phyloP scores from a whole-genome alignment of 2,797 vertebrate species.

The Lates japonicus region DNA sequence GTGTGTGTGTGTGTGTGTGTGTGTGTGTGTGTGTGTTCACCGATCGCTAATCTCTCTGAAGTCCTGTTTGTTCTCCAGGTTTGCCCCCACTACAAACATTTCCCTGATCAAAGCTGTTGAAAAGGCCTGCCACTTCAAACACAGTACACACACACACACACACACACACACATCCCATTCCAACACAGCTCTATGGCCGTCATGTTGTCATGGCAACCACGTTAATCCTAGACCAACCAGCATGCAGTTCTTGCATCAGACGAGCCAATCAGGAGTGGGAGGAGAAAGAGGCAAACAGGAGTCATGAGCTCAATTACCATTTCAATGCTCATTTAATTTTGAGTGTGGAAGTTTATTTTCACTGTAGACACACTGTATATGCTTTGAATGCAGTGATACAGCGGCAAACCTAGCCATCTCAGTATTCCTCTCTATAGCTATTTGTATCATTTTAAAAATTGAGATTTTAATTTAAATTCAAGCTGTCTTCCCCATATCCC shows the following conservation, averaged over 20 bases:
- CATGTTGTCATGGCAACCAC: conserved; percentile 84
- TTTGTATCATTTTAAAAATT: conserved; percentile 14
- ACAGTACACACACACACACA: conserved; percentile 57
- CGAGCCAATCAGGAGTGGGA: conserved; percentile 72
- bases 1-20: conserved; percentile 24
- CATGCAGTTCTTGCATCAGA: conserved; percentile 71
- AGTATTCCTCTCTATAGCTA: conserved; percentile 14
- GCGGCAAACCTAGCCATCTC: not conserved
- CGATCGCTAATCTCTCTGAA: conserved; percentile 87
- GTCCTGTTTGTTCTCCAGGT: conserved; percentile 89
- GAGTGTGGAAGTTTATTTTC: conserved; percentile 29
- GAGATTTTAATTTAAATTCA: conserved; percentile 53
- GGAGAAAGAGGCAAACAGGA: conserved; percentile 47
- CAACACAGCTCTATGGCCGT: conserved; percentile 54
- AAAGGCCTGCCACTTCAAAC: conserved; percentile 88
- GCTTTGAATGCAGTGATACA: not conserved
- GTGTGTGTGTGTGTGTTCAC: conserved; percentile 44
- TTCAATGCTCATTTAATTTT: conserved; percentile 61
- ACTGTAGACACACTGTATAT: not conserved
- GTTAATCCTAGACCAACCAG: conserved; percentile 78
- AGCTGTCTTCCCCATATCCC: too few species aligned
- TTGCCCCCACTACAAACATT: conserved; percentile 89
- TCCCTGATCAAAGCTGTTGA: conserved; percentile 87
- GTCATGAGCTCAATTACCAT: conserved; percentile 61
- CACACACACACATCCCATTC: conserved; percentile 63